Conservation (phyloP, 2,888 invertebrate species). For the Baccha elongata region DNA sequence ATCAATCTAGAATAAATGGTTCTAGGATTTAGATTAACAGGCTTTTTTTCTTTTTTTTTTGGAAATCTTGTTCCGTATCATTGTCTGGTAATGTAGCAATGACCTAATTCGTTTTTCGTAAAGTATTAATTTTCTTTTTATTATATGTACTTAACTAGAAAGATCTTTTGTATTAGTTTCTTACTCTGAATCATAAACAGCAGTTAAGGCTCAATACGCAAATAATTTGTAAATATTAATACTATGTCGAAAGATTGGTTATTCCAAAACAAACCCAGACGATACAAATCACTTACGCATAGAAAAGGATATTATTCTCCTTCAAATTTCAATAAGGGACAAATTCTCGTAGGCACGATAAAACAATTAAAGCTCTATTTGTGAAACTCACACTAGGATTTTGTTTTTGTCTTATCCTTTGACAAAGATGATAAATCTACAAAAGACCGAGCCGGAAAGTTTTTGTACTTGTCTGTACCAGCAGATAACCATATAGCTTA, state of each 20-base stretch:
- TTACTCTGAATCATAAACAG: too few relatives aligned
- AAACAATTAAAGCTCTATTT: constrained; percentile 38
- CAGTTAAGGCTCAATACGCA: too few relatives aligned
- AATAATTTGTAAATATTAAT: too few relatives aligned
- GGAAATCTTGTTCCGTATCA: too few relatives aligned
- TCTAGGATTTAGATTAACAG: constrained; percentile 28
- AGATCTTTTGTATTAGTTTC: too few relatives aligned
- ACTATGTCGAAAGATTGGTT: too few relatives aligned
- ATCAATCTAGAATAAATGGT: constrained; percentile 60
- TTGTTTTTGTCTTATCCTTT: constrained; percentile 6
- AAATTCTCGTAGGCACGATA: constrained; percentile 31
- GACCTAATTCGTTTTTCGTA: constrained; percentile 34
- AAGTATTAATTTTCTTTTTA: too few relatives aligned
- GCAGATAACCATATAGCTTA: constrained; percentile 8
- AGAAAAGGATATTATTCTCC: constrained; percentile 15
- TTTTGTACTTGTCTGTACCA: constrained; percentile 6
- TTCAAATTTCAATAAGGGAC: constrained; percentile 29
- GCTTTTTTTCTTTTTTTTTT: constrained; percentile 19
- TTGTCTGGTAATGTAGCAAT: constrained; percentile 18
- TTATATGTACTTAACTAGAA: too few relatives aligned
- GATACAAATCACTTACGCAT: too few relatives aligned
- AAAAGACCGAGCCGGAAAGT: not conserved
- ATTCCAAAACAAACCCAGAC: too few relatives aligned
- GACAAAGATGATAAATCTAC: constrained; percentile 27
- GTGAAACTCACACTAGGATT: constrained; percentile 4